phyloP scores from a whole-genome alignment of 2,888 invertebrate genomes.

The Leptopilina drosophilae region DNA sequence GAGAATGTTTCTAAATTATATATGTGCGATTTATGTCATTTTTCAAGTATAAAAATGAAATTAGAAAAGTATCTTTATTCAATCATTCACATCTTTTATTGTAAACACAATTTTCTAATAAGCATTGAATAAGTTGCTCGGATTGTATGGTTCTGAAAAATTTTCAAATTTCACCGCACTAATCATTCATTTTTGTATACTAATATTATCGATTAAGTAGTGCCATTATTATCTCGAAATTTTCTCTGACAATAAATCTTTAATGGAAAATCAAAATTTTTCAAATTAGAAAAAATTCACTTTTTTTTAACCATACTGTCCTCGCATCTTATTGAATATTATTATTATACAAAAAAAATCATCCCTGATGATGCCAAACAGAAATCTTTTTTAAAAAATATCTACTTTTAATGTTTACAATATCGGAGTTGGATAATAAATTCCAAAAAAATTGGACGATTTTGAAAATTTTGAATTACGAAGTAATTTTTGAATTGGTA shows the following conservation, averaged over 20 bases:
- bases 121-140: slow-evolving; percentile 29
- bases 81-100: slow-evolving; percentile 9
- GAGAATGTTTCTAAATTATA: slow-evolving; percentile 14
- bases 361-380: slow-evolving; percentile 29
- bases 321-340: slow-evolving; percentile 16
- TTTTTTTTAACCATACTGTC: slow-evolving; percentile 2
- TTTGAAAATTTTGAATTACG: too few species aligned
- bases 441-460: neutral
- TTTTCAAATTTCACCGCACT: neutral
- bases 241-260: slow-evolving; percentile 33
- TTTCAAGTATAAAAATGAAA: neutral
- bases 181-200: slow-evolving; percentile 24
- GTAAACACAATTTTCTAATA: neutral
- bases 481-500: too few species aligned
- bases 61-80: slow-evolving; percentile 1
- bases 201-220: slow-evolving; percentile 19
- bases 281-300: neutral
- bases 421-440: neutral
- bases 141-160: neutral
- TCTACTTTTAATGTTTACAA: slow-evolving; percentile 2
- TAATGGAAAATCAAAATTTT: slow-evolving; percentile 13
- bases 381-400: slow-evolving; percentile 14
- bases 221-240: slow-evolving; percentile 12
- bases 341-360: neutral
- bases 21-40: neutral